These are phyloP conservation scores for Gerris lacustris DNA, from an alignment of 2,888 invertebrate species.

Conservation along the genomic window DNA sequence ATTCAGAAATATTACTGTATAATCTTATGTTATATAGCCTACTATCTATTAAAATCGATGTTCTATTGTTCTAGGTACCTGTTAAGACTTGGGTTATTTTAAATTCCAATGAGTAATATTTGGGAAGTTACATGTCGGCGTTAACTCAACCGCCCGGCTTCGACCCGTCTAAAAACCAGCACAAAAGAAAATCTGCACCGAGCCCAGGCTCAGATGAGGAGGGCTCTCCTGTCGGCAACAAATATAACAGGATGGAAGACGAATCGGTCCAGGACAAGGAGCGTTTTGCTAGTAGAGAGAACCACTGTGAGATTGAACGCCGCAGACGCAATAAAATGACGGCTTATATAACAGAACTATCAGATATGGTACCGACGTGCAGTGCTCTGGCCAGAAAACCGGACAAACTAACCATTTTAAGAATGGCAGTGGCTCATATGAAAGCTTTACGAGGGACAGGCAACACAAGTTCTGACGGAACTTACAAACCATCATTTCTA, in stretches of 20 bases:
- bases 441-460: conserved; percentile 92
- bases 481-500: conserved; percentile 96
- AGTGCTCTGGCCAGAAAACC: conserved; percentile 95
- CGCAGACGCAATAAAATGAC: conserved; percentile 99
- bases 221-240: conserved; percentile 68
- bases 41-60: too few species aligned
- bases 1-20: too few species aligned
- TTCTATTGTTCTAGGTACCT: too few species aligned
- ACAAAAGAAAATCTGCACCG: background rate
- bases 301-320: conserved; percentile 97
- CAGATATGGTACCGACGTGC: conserved; percentile 99
- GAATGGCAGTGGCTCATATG: conserved; percentile 99
- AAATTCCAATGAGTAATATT: too few species aligned
- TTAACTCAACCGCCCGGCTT: background rate
- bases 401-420: conserved; percentile 94
- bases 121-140: background rate
- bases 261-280: conserved; percentile 93
- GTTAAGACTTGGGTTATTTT: too few species aligned
- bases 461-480: conserved; percentile 90
- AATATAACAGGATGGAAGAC: conserved; percentile 82
- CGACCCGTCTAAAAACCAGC: background rate
- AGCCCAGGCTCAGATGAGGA: conserved; percentile 62
- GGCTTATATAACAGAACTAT: conserved; percentile 97
- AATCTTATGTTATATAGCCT: too few species aligned
- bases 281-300: conserved; percentile 64